phyloP scores from a whole-genome alignment of 2,888 invertebrate species.

The Pardosa pseudoannulata region DNA sequence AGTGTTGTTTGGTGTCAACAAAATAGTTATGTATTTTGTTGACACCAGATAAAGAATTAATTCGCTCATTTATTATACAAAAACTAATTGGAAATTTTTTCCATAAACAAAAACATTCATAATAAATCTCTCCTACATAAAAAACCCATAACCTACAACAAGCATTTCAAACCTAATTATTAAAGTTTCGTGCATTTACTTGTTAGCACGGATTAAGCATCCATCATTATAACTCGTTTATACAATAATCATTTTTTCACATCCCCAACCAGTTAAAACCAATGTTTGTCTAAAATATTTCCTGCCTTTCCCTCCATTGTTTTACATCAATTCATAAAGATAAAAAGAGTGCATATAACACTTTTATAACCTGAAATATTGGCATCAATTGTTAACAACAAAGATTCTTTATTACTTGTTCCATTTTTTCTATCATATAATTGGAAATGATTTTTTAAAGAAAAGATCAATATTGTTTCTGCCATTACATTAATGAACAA shows the following conservation, averaged over 20 bases:
- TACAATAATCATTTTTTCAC: neutral
- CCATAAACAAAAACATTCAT: no score
- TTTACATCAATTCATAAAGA: neutral
- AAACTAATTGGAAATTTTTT: no score
- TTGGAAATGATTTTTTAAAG: neutral
- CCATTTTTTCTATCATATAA: neutral
- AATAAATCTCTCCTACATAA: no score
- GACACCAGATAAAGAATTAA: no score
- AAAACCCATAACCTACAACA: no score
- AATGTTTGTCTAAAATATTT: neutral
- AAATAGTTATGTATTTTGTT: no score
- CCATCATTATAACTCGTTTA: no score
- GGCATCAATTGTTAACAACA: neutral
- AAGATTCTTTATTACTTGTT: neutral
- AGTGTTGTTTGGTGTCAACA: no score
- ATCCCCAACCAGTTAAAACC: neutral
- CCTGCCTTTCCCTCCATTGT: neutral
- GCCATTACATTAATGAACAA: neutral
- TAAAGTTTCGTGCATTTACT: no score
- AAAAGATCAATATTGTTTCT: neutral
- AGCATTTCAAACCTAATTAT: no score
- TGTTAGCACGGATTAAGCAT: no score
- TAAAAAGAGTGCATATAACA: neutral
- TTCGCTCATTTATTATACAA: no score
- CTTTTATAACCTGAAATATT: neutral